Evolutionary conservation across 2,113 vertebrate genomes (phyloP).

Genomic region (Ahaetulla prasina): DNA sequence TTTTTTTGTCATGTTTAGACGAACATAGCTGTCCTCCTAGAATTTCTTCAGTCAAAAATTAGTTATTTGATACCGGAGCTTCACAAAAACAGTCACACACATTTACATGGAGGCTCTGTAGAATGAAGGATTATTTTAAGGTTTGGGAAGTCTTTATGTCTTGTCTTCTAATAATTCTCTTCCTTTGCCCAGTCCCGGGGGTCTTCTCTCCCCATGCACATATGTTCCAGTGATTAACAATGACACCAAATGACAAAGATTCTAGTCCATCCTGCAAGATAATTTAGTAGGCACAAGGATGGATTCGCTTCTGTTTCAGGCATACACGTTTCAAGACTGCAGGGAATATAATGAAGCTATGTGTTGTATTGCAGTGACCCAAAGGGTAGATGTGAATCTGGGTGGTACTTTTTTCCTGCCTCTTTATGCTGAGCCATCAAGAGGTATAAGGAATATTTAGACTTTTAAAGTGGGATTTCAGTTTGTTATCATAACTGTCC

Average conservation of each 20-base stretch:
- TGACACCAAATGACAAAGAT: not conserved
- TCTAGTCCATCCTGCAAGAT: not conserved
- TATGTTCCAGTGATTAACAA: not conserved
- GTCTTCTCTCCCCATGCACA: no score
- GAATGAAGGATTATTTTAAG: not conserved
- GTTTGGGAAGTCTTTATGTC: not conserved
- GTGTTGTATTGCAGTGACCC: not conserved
- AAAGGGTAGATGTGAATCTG: not conserved
- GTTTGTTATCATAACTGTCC: not conserved
- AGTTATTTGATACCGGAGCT: not conserved
- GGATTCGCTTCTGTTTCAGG: not conserved
- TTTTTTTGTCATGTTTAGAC: not conserved
- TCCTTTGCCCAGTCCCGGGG: not conserved
- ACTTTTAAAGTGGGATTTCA: not conserved
- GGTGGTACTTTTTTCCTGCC: not conserved
- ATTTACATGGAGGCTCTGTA: not conserved
- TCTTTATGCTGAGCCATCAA: not conserved
- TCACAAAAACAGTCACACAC: not conserved
- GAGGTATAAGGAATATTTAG: not conserved
- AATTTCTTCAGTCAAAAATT: not conserved
- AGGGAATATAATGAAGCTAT: not conserved
- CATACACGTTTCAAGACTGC: not conserved
- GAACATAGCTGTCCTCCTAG: not conserved
- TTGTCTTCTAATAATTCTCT: not conserved
- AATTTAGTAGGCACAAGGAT: not conserved